Evolutionary conservation across 2,888 invertebrate species (phyloP), one percentile per base, ranked within the genome.

Genomic region (Apotomis turbidana): DNA sequence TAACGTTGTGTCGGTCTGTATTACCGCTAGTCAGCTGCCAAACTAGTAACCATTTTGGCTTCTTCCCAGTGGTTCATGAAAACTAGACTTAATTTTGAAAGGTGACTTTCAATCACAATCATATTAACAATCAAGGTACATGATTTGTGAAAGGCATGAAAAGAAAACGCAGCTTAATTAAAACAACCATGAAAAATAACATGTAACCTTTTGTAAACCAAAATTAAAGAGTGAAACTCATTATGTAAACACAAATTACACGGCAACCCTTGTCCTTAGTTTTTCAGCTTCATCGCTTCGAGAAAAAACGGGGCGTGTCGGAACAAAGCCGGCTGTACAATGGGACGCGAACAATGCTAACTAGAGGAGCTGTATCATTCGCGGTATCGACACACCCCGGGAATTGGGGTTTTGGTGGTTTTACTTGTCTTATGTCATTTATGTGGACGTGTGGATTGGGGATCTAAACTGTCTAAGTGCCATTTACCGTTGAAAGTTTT

Each of bases 271-370:
- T 77, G 76, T 70, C 61, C 71, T 72, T 64, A 71, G 77, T 75
- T 73, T 76, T 77, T 74, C 73, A 74, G 82, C 81, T 80, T 81
- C 83, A 84, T 81, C 84, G 87, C 85, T 86, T 85, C 83, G 85
- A 88, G 87, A 88, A 90, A 90, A 87, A 92, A 84, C 88, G 88
- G 88, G 87, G 89, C 92, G 91, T 93, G 91, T 87, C 87, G 79
- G 86, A 88, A 93, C 92, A 93, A 93, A 89, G 90, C 87, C 82
- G 75, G 77, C 81, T 76, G 80, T 82, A 92, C 91, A 91, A 91
- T 92, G 85, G 89, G 79, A 81, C 76, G 81, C 83, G 90, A 90
- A 93, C 93, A 93, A 92, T 91, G 88, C 88, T 88, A 90, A 90
- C 90, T 90, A 89, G 88, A 88, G 84, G 80, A 83, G 83, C 86